Conservation (phyloP, 2,113 vertebrate species). For the Sus scrofa region DNA sequence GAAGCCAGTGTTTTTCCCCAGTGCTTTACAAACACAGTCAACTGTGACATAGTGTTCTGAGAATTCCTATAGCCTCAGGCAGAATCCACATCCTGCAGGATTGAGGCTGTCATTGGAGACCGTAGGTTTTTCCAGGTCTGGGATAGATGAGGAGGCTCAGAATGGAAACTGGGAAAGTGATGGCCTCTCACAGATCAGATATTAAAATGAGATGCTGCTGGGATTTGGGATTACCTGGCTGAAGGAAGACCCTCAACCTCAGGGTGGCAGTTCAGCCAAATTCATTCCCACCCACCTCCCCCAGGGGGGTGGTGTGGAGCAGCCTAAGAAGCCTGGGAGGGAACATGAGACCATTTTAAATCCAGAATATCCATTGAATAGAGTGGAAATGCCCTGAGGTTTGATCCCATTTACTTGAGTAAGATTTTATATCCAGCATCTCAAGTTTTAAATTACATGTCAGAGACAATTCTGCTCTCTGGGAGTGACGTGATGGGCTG, state of each 20-base stretch:
- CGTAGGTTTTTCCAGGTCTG: neutral
- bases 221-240: neutral
- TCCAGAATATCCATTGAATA: constrained; percentile 80
- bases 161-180: neutral
- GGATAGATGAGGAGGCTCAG: neutral
- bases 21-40: neutral
- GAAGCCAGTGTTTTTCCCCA: neutral
- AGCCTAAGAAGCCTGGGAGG: constrained; percentile 45
- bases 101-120: rapidly evolving
- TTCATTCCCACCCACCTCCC: neutral
- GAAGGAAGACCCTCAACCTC: neutral
- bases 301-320: too few relatives aligned
- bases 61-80: rapidly evolving
- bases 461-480: constrained; percentile 83
- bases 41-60: neutral
- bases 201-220: neutral
- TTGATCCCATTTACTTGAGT: constrained; percentile 87
- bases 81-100: neutral
- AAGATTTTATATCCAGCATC: constrained; percentile 83
- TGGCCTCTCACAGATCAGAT: neutral
- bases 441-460: constrained; percentile 86
- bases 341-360: constrained; percentile 81
- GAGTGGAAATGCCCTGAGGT: constrained; percentile 83
- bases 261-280: neutral
- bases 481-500: constrained; percentile 66